Conservation (phyloP, 2,888 invertebrate genomes). For the Mythimna ferrago region DNA sequence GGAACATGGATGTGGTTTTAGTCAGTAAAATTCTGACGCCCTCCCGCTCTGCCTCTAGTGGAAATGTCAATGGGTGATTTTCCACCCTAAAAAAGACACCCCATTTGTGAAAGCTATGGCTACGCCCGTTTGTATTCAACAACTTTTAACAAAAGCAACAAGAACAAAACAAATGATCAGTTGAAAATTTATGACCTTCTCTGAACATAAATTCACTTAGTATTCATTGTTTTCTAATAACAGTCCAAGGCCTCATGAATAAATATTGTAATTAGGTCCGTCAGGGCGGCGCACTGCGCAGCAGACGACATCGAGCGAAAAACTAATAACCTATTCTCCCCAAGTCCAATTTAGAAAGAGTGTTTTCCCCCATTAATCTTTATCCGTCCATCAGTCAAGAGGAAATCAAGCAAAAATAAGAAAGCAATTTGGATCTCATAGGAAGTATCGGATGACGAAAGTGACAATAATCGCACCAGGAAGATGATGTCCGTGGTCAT, state of each 20-base stretch:
- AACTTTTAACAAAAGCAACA: constrained; percentile 50
- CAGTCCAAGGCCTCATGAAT: constrained; percentile 70
- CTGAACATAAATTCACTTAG: constrained; percentile 71
- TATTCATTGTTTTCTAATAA: constrained; percentile 74
- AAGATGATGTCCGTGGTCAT: constrained; percentile 17
- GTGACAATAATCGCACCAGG: constrained; percentile 54
- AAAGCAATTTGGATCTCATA: constrained; percentile 56
- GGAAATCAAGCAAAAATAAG: constrained; percentile 71
- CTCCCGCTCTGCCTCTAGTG: too few relatives aligned
- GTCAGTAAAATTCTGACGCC: too few relatives aligned
- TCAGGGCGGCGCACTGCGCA: constrained; percentile 53
- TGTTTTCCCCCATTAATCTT: constrained; percentile 82
- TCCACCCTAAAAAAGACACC: too few relatives aligned
- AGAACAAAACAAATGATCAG: constrained; percentile 49
- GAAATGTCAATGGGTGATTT: too few relatives aligned
- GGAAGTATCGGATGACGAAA: constrained; percentile 52
- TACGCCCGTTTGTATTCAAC: not conserved
- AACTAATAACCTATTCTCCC: constrained; percentile 80
- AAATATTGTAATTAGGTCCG: constrained; percentile 75
- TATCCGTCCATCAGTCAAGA: constrained; percentile 77
- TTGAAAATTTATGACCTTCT: constrained; percentile 64
- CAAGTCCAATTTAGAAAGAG: constrained; percentile 80
- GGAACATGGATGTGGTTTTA: too few relatives aligned
- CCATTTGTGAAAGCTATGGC: too few relatives aligned
- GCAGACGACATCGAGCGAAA: constrained; percentile 68